Conservation (phyloP, 2,888 invertebrate genomes). For the Escarpia spicata region DNA sequence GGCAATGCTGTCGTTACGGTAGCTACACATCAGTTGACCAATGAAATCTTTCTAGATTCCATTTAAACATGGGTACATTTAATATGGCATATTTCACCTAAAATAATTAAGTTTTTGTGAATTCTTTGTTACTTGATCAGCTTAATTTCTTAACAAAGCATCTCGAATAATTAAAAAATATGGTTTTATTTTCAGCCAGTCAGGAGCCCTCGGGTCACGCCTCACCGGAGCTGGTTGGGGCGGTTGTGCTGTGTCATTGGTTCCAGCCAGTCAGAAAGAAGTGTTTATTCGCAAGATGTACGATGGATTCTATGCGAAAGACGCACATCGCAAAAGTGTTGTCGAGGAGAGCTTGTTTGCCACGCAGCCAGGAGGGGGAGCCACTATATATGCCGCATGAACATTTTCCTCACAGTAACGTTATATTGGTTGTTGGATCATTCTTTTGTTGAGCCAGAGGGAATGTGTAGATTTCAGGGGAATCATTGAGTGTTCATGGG, state of each 20-base stretch:
- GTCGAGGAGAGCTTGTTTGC: slow-evolving; percentile 10
- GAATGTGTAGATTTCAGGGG: background rate
- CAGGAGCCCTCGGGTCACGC: slow-evolving; percentile 82
- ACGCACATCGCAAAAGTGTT: background rate
- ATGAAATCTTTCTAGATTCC: no score
- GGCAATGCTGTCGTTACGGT: no score
- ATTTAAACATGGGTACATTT: no score
- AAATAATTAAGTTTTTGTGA: background rate
- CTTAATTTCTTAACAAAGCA: background rate
- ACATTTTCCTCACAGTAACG: background rate
- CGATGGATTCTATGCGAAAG: slow-evolving; percentile 32
- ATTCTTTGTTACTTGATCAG: background rate
- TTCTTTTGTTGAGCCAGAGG: background rate
- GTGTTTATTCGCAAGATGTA: slow-evolving; percentile 50
- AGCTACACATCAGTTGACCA: no score
- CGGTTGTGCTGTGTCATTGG: slow-evolving; percentile 91
- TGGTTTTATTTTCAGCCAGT: slow-evolving; percentile 47
- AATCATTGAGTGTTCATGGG: background rate
- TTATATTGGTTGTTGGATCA: background rate
- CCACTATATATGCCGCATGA: background rate
- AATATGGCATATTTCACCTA: background rate
- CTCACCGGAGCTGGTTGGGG: slow-evolving; percentile 99
- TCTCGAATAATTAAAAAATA: background rate
- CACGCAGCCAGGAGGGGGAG: slow-evolving; percentile 22
- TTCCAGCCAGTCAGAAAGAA: slow-evolving; percentile 72